Conservation (phyloP, 1,140 invertebrate genomes). For the Trichoplusia ni region DNA sequence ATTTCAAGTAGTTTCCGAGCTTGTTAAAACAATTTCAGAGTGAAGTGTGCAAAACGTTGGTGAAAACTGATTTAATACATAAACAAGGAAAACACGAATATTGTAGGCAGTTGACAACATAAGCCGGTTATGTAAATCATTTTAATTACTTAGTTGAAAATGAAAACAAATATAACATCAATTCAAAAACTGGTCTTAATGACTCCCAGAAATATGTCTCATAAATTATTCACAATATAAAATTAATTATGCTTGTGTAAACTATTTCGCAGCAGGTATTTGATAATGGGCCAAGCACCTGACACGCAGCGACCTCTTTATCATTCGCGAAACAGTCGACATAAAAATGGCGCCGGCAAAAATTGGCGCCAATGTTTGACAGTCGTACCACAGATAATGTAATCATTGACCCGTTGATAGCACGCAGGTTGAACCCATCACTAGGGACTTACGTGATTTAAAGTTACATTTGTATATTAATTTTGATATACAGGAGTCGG, state of each 20-base stretch:
- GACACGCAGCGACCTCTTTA: background rate
- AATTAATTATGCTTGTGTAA: background rate
- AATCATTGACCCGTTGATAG: background rate
- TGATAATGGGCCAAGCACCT: slow-evolving; percentile 12
- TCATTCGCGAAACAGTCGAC: background rate
- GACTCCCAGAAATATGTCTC: no score
- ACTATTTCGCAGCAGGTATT: background rate
- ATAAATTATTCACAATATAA: background rate
- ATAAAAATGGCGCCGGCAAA: background rate
- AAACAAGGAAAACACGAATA: no score
- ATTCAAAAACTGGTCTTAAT: no score
- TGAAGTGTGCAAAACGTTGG: no score
- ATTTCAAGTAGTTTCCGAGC: no score
- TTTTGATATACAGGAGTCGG: no score
- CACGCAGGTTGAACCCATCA: background rate
- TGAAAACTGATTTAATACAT: no score
- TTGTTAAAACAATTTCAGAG: no score
- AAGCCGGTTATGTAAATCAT: no score
- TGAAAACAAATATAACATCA: no score
- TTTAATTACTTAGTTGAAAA: no score
- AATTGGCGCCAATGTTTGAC: slow-evolving; percentile 4
- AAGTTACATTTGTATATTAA: background rate
- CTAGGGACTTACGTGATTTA: background rate
- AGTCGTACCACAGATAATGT: slow-evolving; percentile 11
- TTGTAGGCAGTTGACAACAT: no score